Evolutionary conservation across 2,888 invertebrate genomes (phyloP), one percentile per base, ranked within the genome.

Genomic region (Taenaris catops): DNA sequence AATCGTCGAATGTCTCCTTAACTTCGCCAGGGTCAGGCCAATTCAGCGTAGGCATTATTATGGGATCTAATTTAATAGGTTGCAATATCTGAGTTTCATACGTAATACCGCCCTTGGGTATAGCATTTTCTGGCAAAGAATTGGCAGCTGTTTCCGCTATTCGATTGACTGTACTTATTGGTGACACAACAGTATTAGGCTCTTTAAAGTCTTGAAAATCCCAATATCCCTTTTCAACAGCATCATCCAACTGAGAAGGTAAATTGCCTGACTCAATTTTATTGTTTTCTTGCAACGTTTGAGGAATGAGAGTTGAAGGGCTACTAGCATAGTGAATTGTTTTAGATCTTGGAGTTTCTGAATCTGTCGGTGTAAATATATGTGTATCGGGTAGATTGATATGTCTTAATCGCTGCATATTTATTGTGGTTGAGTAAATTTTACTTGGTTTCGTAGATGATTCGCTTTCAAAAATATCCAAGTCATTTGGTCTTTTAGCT

Each of bases 11-110:
- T 1, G 69, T 72, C 41, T 69, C 75, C 49, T 81, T 86, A 0
- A 87, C 76, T 55, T 87, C 73, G 2, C 87, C 87, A 38, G 87
- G 87, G 40, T 79, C 74, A 6, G 87, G 87, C 87, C 87, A 87
- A 44, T 87, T 87, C 12, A 87, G 57, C n/a, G 73, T 70, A 4
- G 87, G 86, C 45, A 75, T 67, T n/a, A n/a, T n/a, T 6, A 64
- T 51, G 1, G 78, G 74, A 44, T 81, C 75, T 36, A 86, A 46
- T 57, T 73, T 86, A 28, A 86, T 72, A 14, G 87, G 87, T 49
- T 86, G 78, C 39, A 87, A 54, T 25, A 87, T 57, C 40, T 74
- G 69, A 10, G 65, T 70, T 51, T 72, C 63, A 48, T 67, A 63
- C 20, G 57, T 55, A 6, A 54, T 37, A 44, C 48, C 59, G 11